These are phyloP conservation scores for Tiphia femorata DNA, from an alignment of 2,888 invertebrate genomes.

Conservation along the genomic window DNA sequence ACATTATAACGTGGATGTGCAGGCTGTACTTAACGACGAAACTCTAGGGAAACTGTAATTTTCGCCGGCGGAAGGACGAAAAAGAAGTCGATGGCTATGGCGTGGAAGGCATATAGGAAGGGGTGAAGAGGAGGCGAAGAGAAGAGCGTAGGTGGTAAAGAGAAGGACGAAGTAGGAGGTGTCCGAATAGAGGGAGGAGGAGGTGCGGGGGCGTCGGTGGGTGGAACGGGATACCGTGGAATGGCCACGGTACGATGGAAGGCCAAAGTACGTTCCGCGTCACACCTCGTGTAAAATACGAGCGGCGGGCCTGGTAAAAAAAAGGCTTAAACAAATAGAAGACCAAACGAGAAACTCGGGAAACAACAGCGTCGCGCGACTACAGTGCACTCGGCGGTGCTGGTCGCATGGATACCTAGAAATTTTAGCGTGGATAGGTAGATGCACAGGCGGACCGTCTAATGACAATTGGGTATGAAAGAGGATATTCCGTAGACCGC, in stretches of 20 bases:
- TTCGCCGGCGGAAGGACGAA: slow-evolving; percentile 48
- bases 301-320: slow-evolving; percentile 31
- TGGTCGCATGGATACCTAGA: too few relatives aligned
- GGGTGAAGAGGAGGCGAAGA: slow-evolving; percentile 11
- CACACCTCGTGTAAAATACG: slow-evolving; percentile 52
- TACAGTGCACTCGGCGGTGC: too few relatives aligned
- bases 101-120: slow-evolving; percentile 8
- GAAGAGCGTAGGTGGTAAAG: slow-evolving; percentile 8
- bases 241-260: not conserved
- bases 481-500: too few relatives aligned
- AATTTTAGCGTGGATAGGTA: too few relatives aligned
- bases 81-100: slow-evolving; percentile 31
- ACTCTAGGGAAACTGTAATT: slow-evolving; percentile 65
- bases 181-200: not conserved
- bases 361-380: too few relatives aligned
- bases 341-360: too few relatives aligned
- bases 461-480: too few relatives aligned
- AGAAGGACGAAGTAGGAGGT: slow-evolving; percentile 15
- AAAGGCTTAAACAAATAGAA: slow-evolving; percentile 56
- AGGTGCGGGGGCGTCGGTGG: not conserved
- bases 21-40: slow-evolving; percentile 67
- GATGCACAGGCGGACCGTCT: too few relatives aligned
- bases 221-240: not conserved
- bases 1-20: slow-evolving; percentile 65
- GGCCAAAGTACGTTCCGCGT: slow-evolving; percentile 23